Conservation (phyloP, 2,113 vertebrate genomes). For the Hassar affinis region DNA sequence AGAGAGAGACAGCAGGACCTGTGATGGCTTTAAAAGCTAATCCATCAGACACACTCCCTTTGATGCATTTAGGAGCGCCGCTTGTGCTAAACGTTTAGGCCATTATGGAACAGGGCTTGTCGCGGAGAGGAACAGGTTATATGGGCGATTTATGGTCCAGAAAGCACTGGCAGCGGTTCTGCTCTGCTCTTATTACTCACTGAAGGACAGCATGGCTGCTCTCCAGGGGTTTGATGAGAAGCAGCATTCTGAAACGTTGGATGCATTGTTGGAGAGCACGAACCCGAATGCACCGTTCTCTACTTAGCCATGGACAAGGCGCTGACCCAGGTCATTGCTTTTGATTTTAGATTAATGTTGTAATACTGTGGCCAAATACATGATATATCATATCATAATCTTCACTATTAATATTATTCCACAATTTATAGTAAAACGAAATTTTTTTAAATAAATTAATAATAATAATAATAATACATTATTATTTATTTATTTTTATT, state of each 20-base stretch:
- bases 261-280: constrained; percentile 19
- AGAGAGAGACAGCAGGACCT: constrained; percentile 40
- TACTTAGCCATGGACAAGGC: not conserved
- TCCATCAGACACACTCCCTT: constrained; percentile 69
- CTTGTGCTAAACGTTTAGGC: constrained; percentile 63
- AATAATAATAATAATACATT: too few species aligned
- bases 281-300: not conserved
- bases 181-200: constrained; percentile 48
- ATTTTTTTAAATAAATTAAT: too few species aligned
- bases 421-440: too few species aligned
- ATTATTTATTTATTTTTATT: too few species aligned
- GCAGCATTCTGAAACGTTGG: constrained; percentile 9
- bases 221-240: constrained; percentile 36
- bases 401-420: too few species aligned
- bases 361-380: not conserved
- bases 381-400: not conserved
- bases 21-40: constrained; percentile 75
- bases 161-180: constrained; percentile 37
- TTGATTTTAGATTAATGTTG: not conserved
- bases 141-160: constrained; percentile 73
- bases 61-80: constrained; percentile 69
- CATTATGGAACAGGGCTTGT: constrained; percentile 68
- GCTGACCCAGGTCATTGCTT: not conserved
- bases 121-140: constrained; percentile 71
- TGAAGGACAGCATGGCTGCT: constrained; percentile 28